These are phyloP conservation scores for Eupithecia exiguata DNA, from an alignment of 2,888 invertebrate species.

Conservation along the genomic window DNA sequence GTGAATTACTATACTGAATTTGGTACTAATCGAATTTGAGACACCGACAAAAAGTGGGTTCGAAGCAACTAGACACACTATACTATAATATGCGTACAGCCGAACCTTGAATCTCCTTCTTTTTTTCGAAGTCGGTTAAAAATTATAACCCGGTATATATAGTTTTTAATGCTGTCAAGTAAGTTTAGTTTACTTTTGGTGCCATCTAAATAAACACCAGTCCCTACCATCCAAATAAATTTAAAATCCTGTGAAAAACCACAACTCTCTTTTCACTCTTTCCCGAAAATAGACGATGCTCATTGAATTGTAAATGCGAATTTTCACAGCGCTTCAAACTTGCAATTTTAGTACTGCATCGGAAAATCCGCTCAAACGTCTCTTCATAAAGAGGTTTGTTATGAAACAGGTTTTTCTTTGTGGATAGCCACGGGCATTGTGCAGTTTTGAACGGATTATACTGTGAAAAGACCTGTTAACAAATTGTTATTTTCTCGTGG, in stretches of 20 bases:
- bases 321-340: slow-evolving; percentile 25
- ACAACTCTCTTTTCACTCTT: not conserved
- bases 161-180: not conserved
- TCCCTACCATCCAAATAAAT: not conserved
- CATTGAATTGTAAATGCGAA: slow-evolving; percentile 29
- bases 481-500: not conserved
- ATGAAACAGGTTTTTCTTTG: not conserved
- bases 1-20: no score
- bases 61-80: no score
- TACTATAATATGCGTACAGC: no score
- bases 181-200: not conserved
- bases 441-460: not conserved
- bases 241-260: not conserved
- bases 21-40: no score
- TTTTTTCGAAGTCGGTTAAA: no score
- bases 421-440: not conserved
- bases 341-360: slow-evolving; percentile 11
- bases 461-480: not conserved
- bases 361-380: slow-evolving; percentile 9
- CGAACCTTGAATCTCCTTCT: no score
- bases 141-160: no score
- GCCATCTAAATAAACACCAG: not conserved
- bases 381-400: slow-evolving; percentile 1
- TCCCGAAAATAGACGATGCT: not conserved
- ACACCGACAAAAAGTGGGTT: no score